Evolutionary conservation across 2,888 invertebrate genomes (phyloP).

Genomic region (Myopa testacea): DNA sequence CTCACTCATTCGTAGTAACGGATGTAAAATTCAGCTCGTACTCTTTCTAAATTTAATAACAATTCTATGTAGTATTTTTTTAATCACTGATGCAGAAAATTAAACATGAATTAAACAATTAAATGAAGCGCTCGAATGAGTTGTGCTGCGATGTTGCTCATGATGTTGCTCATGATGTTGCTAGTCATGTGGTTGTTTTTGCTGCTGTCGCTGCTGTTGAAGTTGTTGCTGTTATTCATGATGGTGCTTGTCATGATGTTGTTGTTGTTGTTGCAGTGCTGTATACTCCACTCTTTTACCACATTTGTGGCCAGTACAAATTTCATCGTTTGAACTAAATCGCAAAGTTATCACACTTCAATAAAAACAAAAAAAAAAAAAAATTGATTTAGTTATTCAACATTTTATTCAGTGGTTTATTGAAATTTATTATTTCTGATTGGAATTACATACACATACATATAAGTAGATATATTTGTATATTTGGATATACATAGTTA

Average conservation of each 20-base stretch:
- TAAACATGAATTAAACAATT: conserved; percentile 62
- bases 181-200: neutral
- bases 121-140: conserved; percentile 14
- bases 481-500: no score
- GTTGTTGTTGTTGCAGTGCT: neutral
- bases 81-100: conserved; percentile 60
- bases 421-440: neutral
- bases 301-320: neutral
- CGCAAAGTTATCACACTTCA: neutral
- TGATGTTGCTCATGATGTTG: neutral
- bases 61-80: conserved; percentile 46
- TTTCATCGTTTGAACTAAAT: conserved; percentile 8
- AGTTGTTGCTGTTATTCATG: neutral
- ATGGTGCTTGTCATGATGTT: no score
- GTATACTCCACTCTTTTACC: neutral
- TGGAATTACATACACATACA: neutral
- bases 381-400: neutral
- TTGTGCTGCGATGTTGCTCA: neutral
- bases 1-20: neutral
- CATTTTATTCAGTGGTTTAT: conserved; percentile 1
- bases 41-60: no score
- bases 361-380: no score
- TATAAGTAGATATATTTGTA: no score
- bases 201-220: neutral
- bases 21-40: no score